Evolutionary conservation across 2,888 invertebrate species (phyloP).

Genomic region (Eilema caniola): DNA sequence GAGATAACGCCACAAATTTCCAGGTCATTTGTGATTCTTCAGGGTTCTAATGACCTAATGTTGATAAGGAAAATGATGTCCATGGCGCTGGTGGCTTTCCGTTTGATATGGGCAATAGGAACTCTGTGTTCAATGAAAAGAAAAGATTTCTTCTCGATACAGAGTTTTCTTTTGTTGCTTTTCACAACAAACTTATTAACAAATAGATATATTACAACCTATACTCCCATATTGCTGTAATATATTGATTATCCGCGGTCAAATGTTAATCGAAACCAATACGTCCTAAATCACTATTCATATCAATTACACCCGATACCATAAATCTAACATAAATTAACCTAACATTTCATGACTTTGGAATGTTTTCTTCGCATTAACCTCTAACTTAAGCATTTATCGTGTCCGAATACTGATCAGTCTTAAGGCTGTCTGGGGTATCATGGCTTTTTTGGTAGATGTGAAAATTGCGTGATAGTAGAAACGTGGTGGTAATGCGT

Average conservation of each 20-base stretch:
- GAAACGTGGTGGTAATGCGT: too few species aligned
- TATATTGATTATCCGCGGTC: conserved; percentile 16
- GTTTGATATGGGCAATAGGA: too few species aligned
- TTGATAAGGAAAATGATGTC: too few species aligned
- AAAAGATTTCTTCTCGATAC: too few species aligned
- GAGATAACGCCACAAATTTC: too few species aligned
- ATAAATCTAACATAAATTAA: conserved; percentile 13
- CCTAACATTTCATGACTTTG: not conserved
- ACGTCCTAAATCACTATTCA: conserved; percentile 12
- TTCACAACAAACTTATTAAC: not conserved
- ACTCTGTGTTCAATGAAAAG: too few species aligned
- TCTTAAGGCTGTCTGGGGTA: too few species aligned
- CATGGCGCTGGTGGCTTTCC: too few species aligned
- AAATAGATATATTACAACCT: not conserved
- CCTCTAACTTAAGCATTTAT: conserved; percentile 22
- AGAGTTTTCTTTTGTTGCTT: not conserved
- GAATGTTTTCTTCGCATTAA: conserved; percentile 2
- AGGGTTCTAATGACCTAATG: too few species aligned
- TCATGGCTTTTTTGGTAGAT: too few species aligned
- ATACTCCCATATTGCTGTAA: conserved; percentile 5
- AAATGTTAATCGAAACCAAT: conserved; percentile 24
- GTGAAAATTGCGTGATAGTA: too few species aligned
- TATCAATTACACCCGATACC: conserved; percentile 12
- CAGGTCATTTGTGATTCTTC: too few species aligned
- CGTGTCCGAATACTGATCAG: not conserved